These are phyloP conservation scores for Tenthredo mesomela DNA, from an alignment of 2,888 invertebrate species.

Conservation along the genomic window DNA sequence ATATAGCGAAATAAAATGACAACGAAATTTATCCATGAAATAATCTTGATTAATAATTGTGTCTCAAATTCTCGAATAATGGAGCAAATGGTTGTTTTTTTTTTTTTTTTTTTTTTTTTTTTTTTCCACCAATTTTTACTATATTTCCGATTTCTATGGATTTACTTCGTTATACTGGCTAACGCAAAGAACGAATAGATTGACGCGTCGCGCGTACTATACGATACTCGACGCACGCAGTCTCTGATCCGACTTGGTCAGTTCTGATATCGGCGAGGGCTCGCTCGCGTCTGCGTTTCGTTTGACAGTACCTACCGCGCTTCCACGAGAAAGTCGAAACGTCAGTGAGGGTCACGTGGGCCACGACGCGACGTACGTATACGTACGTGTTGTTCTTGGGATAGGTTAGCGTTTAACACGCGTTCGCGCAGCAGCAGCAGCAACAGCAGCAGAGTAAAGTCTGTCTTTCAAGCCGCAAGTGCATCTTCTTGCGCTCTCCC, in stretches of 20 bases:
- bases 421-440: neutral
- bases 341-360: conserved; percentile 45
- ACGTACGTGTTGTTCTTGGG: conserved; percentile 35
- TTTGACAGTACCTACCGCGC: neutral
- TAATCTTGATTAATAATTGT: neutral
- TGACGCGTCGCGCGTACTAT: neutral
- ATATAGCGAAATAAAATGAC: neutral
- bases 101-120: neutral
- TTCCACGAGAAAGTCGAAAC: conserved; percentile 37
- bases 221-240: neutral
- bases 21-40: neutral
- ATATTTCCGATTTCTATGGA: neutral
- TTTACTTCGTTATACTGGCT: neutral
- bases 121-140: neutral
- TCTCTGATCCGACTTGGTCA: conserved; percentile 10
- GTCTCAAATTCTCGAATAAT: neutral
- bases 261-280: conserved; percentile 46
- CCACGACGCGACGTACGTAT: neutral
- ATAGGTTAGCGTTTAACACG: conserved; percentile 30
- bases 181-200: neutral
- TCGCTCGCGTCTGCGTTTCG: conserved; percentile 44
- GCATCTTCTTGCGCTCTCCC: neutral
- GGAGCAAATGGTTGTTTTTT: too few relatives aligned
- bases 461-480: neutral
- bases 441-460: neutral